phyloP scores from a whole-genome alignment of 2,888 invertebrate genomes.

The Amphipyra tragopoginis region DNA sequence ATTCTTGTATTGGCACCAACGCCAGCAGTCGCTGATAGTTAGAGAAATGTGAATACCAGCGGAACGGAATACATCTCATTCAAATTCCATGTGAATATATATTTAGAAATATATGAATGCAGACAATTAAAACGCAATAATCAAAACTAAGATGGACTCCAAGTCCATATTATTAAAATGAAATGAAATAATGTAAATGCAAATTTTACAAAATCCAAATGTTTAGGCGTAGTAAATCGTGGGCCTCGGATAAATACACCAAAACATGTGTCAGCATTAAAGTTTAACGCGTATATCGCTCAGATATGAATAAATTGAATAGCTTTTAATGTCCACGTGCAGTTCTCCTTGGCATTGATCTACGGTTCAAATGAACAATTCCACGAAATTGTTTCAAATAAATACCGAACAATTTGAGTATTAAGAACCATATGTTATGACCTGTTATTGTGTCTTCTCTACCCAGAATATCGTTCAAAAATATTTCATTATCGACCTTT shows the following conservation, averaged over 20 bases:
- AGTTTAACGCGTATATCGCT: conserved; percentile 20
- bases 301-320: conserved; percentile 24
- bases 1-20: not conserved
- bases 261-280: conserved; percentile 28
- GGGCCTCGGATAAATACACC: conserved; percentile 8
- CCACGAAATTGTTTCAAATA: conserved; percentile 37
- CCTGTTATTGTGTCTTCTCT: conserved; percentile 9
- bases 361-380: conserved; percentile 37
- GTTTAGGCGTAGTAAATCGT: conserved; percentile 15
- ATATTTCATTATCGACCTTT: conserved; percentile 9
- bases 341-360: conserved; percentile 51
- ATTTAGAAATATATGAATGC: too few species aligned
- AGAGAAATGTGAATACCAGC: too few species aligned
- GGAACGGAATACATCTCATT: too few species aligned
- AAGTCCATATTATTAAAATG: too few species aligned
- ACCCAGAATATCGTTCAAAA: conserved; percentile 6
- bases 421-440: conserved; percentile 7
- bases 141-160: too few species aligned
- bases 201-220: not conserved
- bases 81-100: too few species aligned
- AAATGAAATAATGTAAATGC: too few species aligned
- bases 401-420: conserved; percentile 31
- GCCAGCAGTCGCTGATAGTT: too few species aligned
- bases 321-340: conserved; percentile 49
- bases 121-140: too few species aligned